These are phyloP conservation scores for Orthosia gothica DNA, from an alignment of 2,888 invertebrate genomes.

Conservation along the genomic window DNA sequence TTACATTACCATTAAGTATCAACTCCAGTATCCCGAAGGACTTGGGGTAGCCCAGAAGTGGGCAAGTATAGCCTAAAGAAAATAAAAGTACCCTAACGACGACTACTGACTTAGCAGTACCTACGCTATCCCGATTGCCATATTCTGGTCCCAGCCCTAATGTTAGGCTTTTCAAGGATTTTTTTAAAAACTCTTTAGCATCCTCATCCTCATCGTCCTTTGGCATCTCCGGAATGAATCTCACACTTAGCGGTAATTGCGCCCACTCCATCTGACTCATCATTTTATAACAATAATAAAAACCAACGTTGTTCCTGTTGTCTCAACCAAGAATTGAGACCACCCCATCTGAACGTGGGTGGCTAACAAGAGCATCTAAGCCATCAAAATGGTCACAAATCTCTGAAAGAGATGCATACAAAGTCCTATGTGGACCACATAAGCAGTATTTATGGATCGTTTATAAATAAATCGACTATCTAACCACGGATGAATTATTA, in stretches of 20 bases:
- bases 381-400: constrained; percentile 15
- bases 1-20: not conserved
- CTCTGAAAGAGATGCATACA: not conserved
- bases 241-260: not conserved
- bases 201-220: too few relatives aligned
- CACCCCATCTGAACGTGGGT: constrained; percentile 32
- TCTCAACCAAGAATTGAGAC: constrained; percentile 14
- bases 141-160: too few relatives aligned
- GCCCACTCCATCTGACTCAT: not conserved
- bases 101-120: too few relatives aligned
- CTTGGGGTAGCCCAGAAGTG: too few relatives aligned
- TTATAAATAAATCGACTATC: constrained; percentile 4
- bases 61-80: too few relatives aligned
- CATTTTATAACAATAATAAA: constrained; percentile 1
- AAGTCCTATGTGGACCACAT: not conserved
- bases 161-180: too few relatives aligned
- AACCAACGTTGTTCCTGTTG: constrained; percentile 5
- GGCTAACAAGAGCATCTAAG: constrained; percentile 23
- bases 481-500: constrained; percentile 14
- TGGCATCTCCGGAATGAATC: not conserved
- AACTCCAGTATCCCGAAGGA: too few relatives aligned
- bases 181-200: too few relatives aligned
- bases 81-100: too few relatives aligned
- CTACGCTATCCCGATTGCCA: too few relatives aligned
- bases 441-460: not conserved